phyloP scores from a whole-genome alignment of 2,113 vertebrate genomes.

The Megaceryle torquata region DNA sequence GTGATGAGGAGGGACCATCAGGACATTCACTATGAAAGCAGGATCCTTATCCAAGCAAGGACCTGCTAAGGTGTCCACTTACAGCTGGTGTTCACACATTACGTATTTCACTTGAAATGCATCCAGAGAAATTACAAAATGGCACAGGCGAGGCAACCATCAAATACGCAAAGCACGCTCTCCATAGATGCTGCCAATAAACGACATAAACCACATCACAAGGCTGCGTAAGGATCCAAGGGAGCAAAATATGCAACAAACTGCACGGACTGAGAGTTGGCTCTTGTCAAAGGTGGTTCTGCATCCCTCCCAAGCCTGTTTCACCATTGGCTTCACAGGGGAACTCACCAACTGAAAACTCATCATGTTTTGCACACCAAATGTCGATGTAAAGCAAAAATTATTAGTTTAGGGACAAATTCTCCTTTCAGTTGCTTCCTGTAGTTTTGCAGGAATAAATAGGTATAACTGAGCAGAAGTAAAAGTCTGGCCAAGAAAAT shows the following conservation, averaged over 20 bases:
- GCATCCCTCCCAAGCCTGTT: not conserved
- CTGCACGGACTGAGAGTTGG: not conserved
- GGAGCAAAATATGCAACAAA: not conserved
- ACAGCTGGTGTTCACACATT: not conserved
- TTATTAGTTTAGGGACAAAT: not conserved
- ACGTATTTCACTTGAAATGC: not conserved
- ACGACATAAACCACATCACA: not conserved
- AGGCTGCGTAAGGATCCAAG: not conserved
- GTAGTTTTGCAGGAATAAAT: not conserved
- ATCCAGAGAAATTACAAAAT: not conserved
- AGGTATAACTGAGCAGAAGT: not conserved
- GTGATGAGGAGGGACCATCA: not conserved
- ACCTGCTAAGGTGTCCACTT: not conserved
- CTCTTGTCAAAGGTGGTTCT: not conserved
- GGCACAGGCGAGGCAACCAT: not conserved
- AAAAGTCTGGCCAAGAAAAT: not conserved
- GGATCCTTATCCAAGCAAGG: not conserved
- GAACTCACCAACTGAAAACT: not conserved
- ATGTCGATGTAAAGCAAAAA: not conserved
- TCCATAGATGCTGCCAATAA: not conserved
- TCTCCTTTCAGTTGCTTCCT: not conserved
- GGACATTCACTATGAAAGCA: not conserved
- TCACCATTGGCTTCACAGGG: not conserved
- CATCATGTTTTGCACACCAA: not conserved
- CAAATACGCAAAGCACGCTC: not conserved